These are phyloP conservation scores for Lepilemur ruficaudatus DNA, from an alignment of 2,797 vertebrate genomes.

Conservation along the genomic window DNA sequence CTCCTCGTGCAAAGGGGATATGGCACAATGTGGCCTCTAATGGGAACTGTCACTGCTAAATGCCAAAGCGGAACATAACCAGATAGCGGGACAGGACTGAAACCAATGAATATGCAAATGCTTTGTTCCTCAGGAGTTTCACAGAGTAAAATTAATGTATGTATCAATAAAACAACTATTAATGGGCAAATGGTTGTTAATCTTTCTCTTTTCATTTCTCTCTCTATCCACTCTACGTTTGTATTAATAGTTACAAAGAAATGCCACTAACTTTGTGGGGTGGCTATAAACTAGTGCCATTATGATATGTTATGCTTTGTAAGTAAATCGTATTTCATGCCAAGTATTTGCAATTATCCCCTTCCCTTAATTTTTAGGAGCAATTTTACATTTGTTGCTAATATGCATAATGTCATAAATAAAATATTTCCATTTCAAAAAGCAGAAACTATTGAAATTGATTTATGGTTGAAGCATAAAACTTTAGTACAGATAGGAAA, in stretches of 20 bases:
- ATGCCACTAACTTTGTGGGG: not conserved
- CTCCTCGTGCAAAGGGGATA: not conserved
- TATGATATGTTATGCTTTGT: not conserved
- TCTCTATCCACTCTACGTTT: not conserved
- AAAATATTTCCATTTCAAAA: not conserved
- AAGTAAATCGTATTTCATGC: not conserved
- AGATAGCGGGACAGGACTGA: too few species aligned
- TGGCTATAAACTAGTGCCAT: not conserved
- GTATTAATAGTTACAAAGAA: not conserved
- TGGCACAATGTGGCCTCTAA: not conserved
- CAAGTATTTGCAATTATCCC: not conserved
- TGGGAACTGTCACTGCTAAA: not conserved
- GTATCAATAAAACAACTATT: not conserved
- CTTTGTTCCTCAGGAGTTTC: not conserved
- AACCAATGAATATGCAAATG: not conserved
- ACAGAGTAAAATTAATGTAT: not conserved
- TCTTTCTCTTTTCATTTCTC: not conserved
- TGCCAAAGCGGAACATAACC: not conserved
- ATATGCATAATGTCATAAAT: not conserved
- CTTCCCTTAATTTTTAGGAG: not conserved
- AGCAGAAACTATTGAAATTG: not conserved
- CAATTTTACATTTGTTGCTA: not conserved
- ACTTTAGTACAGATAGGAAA: not conserved
- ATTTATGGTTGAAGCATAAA: not conserved
- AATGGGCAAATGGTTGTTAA: not conserved